Evolutionary conservation across 2,888 invertebrate genomes (phyloP).

Genomic region (Mechanitis messenoides): DNA sequence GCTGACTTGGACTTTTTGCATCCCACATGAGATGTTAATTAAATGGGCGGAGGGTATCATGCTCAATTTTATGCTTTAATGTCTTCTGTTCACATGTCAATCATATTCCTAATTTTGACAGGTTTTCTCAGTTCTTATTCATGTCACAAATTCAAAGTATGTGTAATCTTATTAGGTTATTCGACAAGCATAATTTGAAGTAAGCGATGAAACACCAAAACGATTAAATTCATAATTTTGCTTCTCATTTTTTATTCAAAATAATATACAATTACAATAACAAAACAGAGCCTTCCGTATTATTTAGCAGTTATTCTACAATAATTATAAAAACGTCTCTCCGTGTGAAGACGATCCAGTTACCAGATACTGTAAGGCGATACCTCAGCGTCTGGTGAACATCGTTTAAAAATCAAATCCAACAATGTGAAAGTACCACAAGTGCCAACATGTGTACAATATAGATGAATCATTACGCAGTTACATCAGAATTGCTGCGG

Average conservation of each 20-base stretch:
- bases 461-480: conserved; percentile 41
- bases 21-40: conserved; percentile 67
- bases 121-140: background rate
- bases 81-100: conserved; percentile 3
- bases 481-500: conserved; percentile 31
- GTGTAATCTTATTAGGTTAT: too few relatives aligned
- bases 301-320: background rate
- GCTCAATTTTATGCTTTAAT: conserved; percentile 59
- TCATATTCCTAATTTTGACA: background rate
- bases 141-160: background rate
- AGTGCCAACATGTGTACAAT: conserved; percentile 64
- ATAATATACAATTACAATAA: background rate
- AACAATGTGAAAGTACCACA: conserved; percentile 41
- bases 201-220: too few relatives aligned
- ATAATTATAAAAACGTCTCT: conserved; percentile 38
- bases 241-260: background rate
- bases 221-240: too few relatives aligned
- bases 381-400: conserved; percentile 65
- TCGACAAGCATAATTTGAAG: too few relatives aligned
- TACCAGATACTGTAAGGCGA: conserved; percentile 55
- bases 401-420: conserved; percentile 60
- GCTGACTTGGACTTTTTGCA: conserved; percentile 46
- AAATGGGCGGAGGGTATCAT: conserved; percentile 61
- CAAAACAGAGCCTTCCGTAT: background rate
- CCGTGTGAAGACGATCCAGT: conserved; percentile 60